Conservation (phyloP, 2,797 vertebrate genomes). For the Artibeus jamaicensis region DNA sequence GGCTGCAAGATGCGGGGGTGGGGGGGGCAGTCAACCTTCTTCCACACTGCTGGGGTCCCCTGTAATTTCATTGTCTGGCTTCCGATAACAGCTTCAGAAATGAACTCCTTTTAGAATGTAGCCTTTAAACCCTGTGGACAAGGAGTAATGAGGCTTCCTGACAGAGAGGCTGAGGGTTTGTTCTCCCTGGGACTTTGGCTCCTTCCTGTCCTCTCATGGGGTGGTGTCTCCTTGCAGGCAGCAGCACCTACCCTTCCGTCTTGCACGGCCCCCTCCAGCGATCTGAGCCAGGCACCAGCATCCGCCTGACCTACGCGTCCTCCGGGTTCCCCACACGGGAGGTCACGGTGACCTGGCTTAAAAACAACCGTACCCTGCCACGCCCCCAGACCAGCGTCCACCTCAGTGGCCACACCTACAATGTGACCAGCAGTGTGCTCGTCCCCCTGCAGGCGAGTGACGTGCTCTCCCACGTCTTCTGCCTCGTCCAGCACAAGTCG, state of each 20-base stretch:
- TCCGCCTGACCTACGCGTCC: not conserved
- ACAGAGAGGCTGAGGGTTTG: not conserved
- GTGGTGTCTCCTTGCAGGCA: not conserved
- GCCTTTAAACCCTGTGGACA: not conserved
- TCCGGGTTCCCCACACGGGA: not conserved
- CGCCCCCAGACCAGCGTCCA: not conserved
- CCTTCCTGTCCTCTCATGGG: fast-evolving
- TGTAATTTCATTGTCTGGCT: not conserved
- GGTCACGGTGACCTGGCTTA: slow-evolving; percentile 3
- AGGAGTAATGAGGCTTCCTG: not conserved
- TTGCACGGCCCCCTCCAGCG: not conserved
- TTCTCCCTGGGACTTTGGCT: not conserved
- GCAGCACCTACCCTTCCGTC: not conserved
- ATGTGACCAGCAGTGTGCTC: not conserved
- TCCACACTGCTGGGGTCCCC: not conserved
- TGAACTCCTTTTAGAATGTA: not conserved
- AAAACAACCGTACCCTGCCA: not conserved
- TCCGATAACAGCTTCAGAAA: not conserved
- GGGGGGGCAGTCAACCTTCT: not conserved
- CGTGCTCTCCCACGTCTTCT: not conserved
- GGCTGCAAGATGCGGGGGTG: no score
- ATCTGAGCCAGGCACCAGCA: not conserved
- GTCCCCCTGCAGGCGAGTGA: not conserved
- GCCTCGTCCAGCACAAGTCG: not conserved
- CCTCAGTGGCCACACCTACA: not conserved